Percentiles rank a stretch among this genome's conserved stretches.
phyloP scores from a whole-genome alignment of 2,113 vertebrate genomes.

The Lampris megalopsis region DNA sequence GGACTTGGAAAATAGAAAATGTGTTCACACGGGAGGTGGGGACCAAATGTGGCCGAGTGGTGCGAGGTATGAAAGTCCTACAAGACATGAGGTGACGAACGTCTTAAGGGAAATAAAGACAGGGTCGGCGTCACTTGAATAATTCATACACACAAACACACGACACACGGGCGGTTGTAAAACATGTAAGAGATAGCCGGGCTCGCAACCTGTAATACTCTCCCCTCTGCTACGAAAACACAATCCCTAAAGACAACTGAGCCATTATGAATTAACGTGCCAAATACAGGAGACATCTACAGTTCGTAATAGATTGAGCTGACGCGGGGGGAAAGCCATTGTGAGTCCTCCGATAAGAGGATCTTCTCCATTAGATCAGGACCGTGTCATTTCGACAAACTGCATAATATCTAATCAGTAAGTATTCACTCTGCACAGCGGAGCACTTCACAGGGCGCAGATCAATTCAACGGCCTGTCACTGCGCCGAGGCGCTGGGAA shows the following conservation, averaged over 20 bases:
- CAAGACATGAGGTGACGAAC: background rate
- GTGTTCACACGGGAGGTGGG: background rate
- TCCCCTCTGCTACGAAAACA: no score
- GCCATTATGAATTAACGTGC: no score
- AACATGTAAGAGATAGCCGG: background rate
- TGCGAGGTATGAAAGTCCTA: background rate
- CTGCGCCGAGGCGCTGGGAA: slow-evolving; percentile 18
- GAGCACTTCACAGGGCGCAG: slow-evolving; percentile 25
- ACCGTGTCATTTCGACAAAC: slow-evolving; percentile 40
- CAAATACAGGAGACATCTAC: no score
- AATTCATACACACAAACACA: slow-evolving; percentile 2
- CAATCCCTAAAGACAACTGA: no score
- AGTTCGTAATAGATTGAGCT: no score
- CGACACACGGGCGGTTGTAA: background rate
- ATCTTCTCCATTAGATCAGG: slow-evolving; percentile 24
- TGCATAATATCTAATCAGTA: slow-evolving; percentile 53
- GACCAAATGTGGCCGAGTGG: background rate
- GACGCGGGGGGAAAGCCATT: background rate
- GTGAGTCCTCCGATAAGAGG: background rate
- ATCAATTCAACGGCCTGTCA: slow-evolving; percentile 43
- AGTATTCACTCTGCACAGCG: slow-evolving; percentile 54
- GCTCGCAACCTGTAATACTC: no score
- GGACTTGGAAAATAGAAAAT: background rate
- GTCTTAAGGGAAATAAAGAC: background rate
- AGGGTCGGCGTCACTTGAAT: background rate